Percentiles rank a stretch among this genome's conserved stretches.
Evolutionary conservation across 1,140 invertebrate genomes (phyloP).

Genomic region (Drosophila simulans): DNA sequence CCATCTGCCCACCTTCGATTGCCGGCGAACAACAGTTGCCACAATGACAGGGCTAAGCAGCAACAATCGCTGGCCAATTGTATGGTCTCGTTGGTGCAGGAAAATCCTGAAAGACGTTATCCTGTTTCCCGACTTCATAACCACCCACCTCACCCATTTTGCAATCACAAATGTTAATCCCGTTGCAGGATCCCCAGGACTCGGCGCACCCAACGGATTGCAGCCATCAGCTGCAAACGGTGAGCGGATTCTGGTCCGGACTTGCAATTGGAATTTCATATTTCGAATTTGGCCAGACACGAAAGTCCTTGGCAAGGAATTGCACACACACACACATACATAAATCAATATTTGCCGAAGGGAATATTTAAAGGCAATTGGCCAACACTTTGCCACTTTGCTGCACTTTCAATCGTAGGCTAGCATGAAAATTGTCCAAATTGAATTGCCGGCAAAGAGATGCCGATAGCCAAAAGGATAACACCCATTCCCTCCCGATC

Average conservation of each 20-base stretch:
- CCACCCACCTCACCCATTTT: constrained; percentile 11
- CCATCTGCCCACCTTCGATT: constrained; percentile 39
- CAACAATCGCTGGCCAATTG: constrained; percentile 67
- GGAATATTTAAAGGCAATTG: constrained; percentile 57
- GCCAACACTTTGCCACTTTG: constrained; percentile 46
- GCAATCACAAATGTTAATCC: constrained; percentile 54
- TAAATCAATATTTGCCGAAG: constrained; percentile 69
- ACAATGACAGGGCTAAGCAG: constrained; percentile 48
- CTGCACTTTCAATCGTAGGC: constrained; percentile 32
- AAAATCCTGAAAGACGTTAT: constrained; percentile 41
- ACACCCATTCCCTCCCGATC: constrained; percentile 1
- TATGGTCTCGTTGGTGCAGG: constrained; percentile 35
- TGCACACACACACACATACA: constrained; percentile 5
- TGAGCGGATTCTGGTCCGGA: constrained; percentile 41
- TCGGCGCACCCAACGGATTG: constrained; percentile 11
- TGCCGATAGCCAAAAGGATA: constrained; percentile 25
- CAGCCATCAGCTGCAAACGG: constrained; percentile 43
- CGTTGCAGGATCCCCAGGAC: constrained; percentile 18
- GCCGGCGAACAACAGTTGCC: constrained; percentile 24
- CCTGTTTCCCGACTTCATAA: constrained; percentile 18
- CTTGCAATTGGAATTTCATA: constrained; percentile 47
- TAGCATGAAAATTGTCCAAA: constrained; percentile 58
- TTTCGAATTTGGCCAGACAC: constrained; percentile 26
- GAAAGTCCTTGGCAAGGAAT: neutral
- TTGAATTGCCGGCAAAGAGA: constrained; percentile 40